A percentile compares a stretch with the other conserved stretches of the same genome.
These are phyloP conservation scores for Asteroscopus sphinx DNA, from an alignment of 2,888 invertebrate genomes.

Conservation along the genomic window DNA sequence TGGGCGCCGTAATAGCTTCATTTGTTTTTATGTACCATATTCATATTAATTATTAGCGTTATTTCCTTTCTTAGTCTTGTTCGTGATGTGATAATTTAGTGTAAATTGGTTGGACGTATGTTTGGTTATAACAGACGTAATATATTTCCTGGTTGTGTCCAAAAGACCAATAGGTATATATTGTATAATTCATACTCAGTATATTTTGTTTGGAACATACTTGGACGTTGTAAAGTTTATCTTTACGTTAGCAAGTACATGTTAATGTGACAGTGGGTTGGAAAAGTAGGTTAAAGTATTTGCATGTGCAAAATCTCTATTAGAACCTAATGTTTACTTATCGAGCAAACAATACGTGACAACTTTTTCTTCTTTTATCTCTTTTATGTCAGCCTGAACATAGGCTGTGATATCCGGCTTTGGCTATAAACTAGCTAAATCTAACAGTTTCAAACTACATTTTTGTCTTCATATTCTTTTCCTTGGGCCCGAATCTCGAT, in stretches of 20 bases:
- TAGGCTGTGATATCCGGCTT: slow-evolving; percentile 27
- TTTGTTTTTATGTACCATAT: slow-evolving; percentile 64
- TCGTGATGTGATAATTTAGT: slow-evolving; percentile 49
- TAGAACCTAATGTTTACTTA: slow-evolving; percentile 33
- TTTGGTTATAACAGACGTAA: slow-evolving; percentile 19
- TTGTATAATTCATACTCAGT: slow-evolving; percentile 25
- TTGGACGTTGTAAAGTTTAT: slow-evolving; percentile 25
- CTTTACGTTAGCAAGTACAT: slow-evolving; percentile 28
- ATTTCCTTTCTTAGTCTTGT: slow-evolving; percentile 39
- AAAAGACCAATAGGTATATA: slow-evolving; percentile 17
- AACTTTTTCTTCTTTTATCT: slow-evolving; percentile 15
- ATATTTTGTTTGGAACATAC: slow-evolving; percentile 11
- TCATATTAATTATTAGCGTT: slow-evolving; percentile 58
- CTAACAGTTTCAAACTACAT: too few species aligned
- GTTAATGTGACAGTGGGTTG: slow-evolving; percentile 28
- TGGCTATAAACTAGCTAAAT: background rate
- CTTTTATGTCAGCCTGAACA: background rate
- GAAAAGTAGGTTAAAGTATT: slow-evolving; percentile 40
- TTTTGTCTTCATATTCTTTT: too few species aligned
- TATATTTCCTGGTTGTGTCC: slow-evolving; percentile 25
- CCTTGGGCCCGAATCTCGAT: too few species aligned
- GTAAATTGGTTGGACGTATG: slow-evolving; percentile 35
- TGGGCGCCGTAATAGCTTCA: slow-evolving; percentile 58
- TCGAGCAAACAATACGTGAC: slow-evolving; percentile 22
- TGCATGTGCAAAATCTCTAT: slow-evolving; percentile 36